Percentiles rank a stretch among this genome's conserved stretches.
These are phyloP conservation scores for Uria lomvia DNA, from an alignment of 2,113 vertebrate species.

Conservation along the genomic window DNA sequence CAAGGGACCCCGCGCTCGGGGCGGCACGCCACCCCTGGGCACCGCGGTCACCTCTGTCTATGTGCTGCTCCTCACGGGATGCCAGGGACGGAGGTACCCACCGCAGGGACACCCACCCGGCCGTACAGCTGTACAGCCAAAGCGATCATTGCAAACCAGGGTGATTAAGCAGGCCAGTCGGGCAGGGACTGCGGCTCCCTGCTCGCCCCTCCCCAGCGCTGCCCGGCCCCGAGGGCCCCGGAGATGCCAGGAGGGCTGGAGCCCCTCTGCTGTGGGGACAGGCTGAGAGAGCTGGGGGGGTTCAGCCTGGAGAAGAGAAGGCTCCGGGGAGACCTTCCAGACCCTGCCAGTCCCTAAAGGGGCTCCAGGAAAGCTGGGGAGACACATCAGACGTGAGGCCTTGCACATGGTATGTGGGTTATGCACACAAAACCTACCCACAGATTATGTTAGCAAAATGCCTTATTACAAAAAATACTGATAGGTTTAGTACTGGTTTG, in stretches of 20 bases:
- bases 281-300: too few species aligned
- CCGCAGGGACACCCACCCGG: background rate
- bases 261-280: too few species aligned
- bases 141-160: background rate
- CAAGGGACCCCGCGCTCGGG: background rate
- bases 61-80: rapidly evolving
- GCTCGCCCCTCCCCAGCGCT: background rate
- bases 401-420: background rate
- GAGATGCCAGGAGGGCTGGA: too few species aligned
- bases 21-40: rapidly evolving
- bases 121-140: background rate
- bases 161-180: background rate
- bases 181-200: background rate
- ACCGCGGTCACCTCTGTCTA: background rate
- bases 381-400: too few species aligned
- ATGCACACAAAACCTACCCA: background rate
- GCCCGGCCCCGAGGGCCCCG: too few species aligned
- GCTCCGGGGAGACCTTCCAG: too few species aligned
- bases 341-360: too few species aligned
- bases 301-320: too few species aligned
- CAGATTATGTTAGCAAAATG: background rate
- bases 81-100: background rate
- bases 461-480: background rate
- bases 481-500: background rate
- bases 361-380: too few species aligned